phyloP scores from a whole-genome alignment of 1,140 invertebrate genomes.

The Agrypnia vestita region DNA sequence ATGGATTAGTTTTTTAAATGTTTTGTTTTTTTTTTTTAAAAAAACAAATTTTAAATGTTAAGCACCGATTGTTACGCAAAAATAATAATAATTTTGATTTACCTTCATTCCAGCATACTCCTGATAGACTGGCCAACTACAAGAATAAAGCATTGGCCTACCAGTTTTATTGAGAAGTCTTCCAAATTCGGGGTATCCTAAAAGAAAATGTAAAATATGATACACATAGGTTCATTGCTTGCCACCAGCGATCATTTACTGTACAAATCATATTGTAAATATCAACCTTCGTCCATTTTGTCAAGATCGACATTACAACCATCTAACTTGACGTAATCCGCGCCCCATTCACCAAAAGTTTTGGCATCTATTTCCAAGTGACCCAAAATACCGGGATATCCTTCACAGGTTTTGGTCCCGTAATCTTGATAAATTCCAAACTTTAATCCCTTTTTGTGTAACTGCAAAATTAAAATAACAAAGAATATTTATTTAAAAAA shows the following conservation, averaged over 20 bases:
- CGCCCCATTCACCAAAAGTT: conserved; percentile 90
- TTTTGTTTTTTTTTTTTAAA: too few species aligned
- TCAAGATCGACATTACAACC: conserved; percentile 84
- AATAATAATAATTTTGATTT: background rate
- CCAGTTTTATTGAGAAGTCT: conserved; percentile 84
- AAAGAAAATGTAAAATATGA: conserved; percentile 44
- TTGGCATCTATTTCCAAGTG: conserved; percentile 84
- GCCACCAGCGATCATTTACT: too few species aligned
- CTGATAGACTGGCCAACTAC: conserved; percentile 90
- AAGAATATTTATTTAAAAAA: background rate
- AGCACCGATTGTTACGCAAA: too few species aligned
- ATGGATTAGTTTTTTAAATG: too few species aligned
- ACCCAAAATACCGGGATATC: conserved; percentile 88
- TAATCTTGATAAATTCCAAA: conserved; percentile 93
- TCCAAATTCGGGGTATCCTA: conserved; percentile 85
- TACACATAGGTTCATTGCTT: background rate
- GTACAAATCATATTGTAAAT: background rate
- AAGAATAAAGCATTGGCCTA: conserved; percentile 89
- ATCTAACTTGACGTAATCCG: conserved; percentile 93
- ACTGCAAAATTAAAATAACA: conserved; percentile 69
- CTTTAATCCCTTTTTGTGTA: conserved; percentile 86
- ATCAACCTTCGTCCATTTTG: conserved; percentile 71
- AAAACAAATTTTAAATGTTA: too few species aligned
- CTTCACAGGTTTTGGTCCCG: conserved; percentile 87
- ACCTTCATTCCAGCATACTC: conserved; percentile 62